Evolutionary conservation across 2,113 vertebrate genomes (phyloP).

Genomic region (Lontra canadensis): DNA sequence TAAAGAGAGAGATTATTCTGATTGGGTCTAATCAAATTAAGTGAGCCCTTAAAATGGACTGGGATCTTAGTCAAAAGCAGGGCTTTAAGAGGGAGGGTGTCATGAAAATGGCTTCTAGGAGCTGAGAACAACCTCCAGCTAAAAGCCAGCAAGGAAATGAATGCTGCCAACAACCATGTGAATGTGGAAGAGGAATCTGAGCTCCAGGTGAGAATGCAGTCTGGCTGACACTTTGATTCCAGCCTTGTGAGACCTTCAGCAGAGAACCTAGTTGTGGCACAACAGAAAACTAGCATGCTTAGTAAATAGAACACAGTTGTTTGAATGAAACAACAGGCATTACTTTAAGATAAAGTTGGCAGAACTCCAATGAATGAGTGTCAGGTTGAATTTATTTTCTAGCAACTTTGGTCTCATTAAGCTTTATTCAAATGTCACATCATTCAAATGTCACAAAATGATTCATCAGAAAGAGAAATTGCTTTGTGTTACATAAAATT

Average conservation of each 20-base stretch:
- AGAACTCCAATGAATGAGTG: background rate
- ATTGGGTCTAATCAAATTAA: background rate
- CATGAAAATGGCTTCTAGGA: background rate
- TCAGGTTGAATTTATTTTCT: constrained; percentile 15
- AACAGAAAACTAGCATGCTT: background rate
- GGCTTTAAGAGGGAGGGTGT: background rate
- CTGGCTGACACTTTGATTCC: background rate
- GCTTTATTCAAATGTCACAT: background rate
- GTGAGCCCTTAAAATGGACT: background rate
- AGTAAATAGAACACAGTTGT: background rate
- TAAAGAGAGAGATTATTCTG: background rate
- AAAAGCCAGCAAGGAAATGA: background rate
- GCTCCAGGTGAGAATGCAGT: background rate
- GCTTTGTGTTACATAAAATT: background rate
- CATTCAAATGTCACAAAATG: background rate
- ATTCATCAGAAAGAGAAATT: constrained; percentile 18
- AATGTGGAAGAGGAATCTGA: background rate
- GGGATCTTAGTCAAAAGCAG: background rate
- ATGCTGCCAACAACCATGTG: background rate
- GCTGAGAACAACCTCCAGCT: background rate
- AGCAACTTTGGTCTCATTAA: background rate
- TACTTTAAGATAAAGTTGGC: background rate
- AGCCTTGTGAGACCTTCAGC: background rate
- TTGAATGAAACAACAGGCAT: background rate
- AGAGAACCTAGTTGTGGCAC: background rate